Base-by-base conservation (phyloP, 2,888 invertebrate genomes). In the Philaethria dido region DNA sequence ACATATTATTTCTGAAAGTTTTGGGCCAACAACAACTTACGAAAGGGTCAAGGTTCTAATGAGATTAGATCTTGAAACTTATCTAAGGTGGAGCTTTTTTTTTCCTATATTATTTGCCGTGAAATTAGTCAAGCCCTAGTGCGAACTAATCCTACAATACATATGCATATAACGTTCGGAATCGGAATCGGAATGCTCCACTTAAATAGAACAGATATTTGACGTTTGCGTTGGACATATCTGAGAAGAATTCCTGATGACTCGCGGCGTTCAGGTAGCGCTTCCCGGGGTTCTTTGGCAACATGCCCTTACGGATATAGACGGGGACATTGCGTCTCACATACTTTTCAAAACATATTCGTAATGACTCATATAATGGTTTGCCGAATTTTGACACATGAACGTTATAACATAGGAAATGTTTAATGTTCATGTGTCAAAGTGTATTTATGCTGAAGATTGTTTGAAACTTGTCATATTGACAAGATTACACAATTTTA, bases 281-380 rank as follows among this genome's bases (percentile, higher is more conserved):
- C 79, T 75, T 72, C 75, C 86, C 82, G 81, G 84, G 50, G 83
- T 78, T 77, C 72, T 79, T 82, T 91, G 90, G 90, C 90, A 90
- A 42, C 16, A 64, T 89, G 90, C 90, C 90, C 82, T 87, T 75
- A 87, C 90, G 83, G 83, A 89, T 89, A 88, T 91, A 91, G 89
- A 80, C 82, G 75, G 81, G 79, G 83, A 84, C 82, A 80, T 75
- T 75, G 73, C 78, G 79, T 78, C 75, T 77, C 81, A 77, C 80
- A 80, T 81, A 76, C 79, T 75, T 72, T 69, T 68, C 65, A 72
- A 72, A 73, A 71, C 68, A 66, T 63, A 50, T 62, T 65, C 68
- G 74, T 74, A 67, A 68, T 73, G 73, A 76, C 69, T 68, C 67
- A 70, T 70, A 74, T 69, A 70, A 74, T 52, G 18, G 39, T 64